Conservation (phyloP, 1,140 invertebrate species). For the Lepidurus packardi region DNA sequence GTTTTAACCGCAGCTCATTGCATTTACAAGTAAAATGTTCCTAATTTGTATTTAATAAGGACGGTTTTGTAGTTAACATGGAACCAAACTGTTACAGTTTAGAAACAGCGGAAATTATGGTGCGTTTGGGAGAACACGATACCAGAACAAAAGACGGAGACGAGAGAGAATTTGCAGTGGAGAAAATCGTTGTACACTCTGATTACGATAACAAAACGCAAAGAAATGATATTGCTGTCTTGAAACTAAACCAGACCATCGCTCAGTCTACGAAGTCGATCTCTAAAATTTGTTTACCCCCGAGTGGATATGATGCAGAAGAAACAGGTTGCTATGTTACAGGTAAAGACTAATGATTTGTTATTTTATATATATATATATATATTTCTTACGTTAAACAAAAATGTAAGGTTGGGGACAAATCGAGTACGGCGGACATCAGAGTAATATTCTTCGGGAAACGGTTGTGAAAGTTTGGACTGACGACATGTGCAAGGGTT, state of each 20-base stretch:
- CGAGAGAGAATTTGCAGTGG: constrained; percentile 36
- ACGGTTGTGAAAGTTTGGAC: constrained; percentile 54
- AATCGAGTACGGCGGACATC: constrained; percentile 49
- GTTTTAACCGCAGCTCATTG: constrained; percentile 75
- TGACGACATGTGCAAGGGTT: constrained; percentile 47
- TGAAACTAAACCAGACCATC: constrained; percentile 38
- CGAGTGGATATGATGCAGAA: no score
- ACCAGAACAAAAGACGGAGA: no score
- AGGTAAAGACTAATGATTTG: no score
- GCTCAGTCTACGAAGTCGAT: constrained; percentile 35
- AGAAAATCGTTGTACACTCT: constrained; percentile 37
- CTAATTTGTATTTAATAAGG: not conserved
- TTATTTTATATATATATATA: no score
- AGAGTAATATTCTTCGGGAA: constrained; percentile 53
- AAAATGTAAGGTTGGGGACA: constrained; percentile 70
- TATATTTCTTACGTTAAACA: no score
- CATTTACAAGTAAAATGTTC: constrained; percentile 40
- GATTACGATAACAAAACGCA: constrained; percentile 40
- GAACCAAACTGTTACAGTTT: constrained; percentile 35
- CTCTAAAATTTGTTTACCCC: no score
- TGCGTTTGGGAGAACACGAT: no score
- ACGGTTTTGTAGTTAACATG: not conserved
- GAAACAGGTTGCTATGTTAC: no score
- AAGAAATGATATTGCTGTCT: constrained; percentile 43
- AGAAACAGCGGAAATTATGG: not conserved